These are phyloP conservation scores for Atta texana DNA, from an alignment of 1,140 invertebrate genomes.

Conservation along the genomic window DNA sequence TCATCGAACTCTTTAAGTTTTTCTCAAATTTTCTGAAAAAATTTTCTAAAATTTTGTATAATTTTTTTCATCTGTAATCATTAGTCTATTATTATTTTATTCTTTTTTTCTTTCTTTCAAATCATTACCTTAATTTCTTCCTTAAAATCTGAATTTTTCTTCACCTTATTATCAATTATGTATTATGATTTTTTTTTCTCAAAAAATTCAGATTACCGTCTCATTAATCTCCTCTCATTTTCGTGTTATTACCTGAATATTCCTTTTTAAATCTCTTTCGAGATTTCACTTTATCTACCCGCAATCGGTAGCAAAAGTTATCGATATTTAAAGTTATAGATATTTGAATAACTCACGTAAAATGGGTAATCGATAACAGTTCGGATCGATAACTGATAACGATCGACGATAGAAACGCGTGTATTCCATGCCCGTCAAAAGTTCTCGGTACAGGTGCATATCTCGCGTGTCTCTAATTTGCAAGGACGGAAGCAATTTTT, in stretches of 20 bases:
- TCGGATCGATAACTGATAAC: too few species aligned
- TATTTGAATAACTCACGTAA: neutral
- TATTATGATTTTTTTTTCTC: neutral
- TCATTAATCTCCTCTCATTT: neutral
- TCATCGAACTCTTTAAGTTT: too few species aligned
- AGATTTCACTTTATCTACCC: neutral
- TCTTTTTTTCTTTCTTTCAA: neutral
- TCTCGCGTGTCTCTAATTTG: conserved; percentile 50
- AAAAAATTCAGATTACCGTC: neutral
- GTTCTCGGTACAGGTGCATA: neutral
- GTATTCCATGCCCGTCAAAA: conserved; percentile 13
- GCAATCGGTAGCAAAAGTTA: neutral
- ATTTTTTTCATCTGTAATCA: neutral
- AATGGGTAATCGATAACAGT: conserved; percentile 4
- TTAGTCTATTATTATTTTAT: neutral
- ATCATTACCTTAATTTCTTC: neutral
- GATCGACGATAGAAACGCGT: neutral
- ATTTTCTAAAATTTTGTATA: neutral
- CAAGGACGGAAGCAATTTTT: conserved; percentile 46
- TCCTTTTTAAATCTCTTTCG: neutral
- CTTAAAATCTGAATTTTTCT: neutral
- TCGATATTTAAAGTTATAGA: neutral
- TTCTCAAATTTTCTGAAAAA: neutral
- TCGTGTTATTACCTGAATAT: neutral
- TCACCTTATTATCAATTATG: neutral